Base-by-base conservation (phyloP, 2,113 vertebrate genomes). In the Tichodroma muraria region DNA sequence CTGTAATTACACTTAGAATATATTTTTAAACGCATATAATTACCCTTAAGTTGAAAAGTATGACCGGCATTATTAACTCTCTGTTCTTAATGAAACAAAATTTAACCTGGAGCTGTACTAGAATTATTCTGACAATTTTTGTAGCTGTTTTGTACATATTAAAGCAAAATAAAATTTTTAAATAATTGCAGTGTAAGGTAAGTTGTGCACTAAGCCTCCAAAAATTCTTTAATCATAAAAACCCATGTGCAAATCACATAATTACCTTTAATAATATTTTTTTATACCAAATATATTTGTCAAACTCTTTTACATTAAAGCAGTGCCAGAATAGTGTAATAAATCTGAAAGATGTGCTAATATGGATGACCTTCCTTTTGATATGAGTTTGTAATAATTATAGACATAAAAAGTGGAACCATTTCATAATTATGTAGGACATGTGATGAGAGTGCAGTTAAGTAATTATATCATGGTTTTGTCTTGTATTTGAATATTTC, bases 371-470 rank as follows among this genome's bases (percentile, higher is more conserved):
- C 56, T 90, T 89, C 47, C 9, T 80, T 96, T 88, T 93, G 71
- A 71, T 70, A 83, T 25, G 72, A 93, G 79, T 94, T 88, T 91
- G 79, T 86, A 94, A 49, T 69, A 86, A 94, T 94, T 91, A 95
- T 31, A 52, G 59, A 37, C 37, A 91, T 80, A 54, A 83, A 89
- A 93, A 66, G 56, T 56, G 40, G 47, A 89, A 83, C n/a, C 1
- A 6, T 47, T 88, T 91, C n/a, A 28, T 85, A 90, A 91, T 90
- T 89, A 73, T 1, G 1, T 85, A 52, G 47, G 54, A 85, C n/a
- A 65, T n/a, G 57, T 19, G 59, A 82, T 82, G 68, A 94, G 72
- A 64, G 71, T 47, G 66, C 15, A 45, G 44, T 45, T 38, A 56
- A 85, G 56, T 66, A 80, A 65, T 94, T 80, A 85, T 7, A 7